phyloP scores from a whole-genome alignment of 2,113 vertebrate species.

The Sapayoa aenigma region DNA sequence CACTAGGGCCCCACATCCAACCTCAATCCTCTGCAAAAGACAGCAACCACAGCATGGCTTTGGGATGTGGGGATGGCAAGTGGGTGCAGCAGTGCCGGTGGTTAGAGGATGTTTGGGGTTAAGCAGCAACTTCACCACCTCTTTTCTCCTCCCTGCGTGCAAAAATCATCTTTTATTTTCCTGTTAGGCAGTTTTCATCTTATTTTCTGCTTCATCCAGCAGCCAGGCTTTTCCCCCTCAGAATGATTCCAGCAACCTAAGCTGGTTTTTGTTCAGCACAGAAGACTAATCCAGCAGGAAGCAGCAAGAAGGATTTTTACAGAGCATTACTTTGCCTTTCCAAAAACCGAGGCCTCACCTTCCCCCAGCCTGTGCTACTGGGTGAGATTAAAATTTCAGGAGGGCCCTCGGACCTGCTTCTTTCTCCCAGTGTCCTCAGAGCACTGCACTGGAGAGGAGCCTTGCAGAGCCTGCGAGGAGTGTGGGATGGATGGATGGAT shows the following conservation, averaged over 20 bases:
- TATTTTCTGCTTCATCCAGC: conserved; percentile 30
- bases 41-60: neutral
- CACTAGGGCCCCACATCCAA: neutral
- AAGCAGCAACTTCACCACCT: neutral
- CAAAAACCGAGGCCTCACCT: neutral
- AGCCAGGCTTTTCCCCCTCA: neutral
- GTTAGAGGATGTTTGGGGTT: neutral
- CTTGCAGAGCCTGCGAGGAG: neutral
- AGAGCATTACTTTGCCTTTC: neutral
- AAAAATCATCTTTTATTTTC: neutral
- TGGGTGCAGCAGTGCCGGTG: accelerated
- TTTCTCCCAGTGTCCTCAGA: neutral
- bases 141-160: accelerated
- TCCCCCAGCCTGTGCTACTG: accelerated
- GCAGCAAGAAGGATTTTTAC: neutral
- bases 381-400: neutral
- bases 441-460: neutral
- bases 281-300: neutral
- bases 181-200: neutral
- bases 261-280: neutral
- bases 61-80: neutral
- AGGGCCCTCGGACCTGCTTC: accelerated
- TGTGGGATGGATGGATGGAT: neutral
- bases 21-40: neutral
- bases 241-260: neutral